These are phyloP conservation scores for Tragelaphus imberbis DNA, from an alignment of 2,113 vertebrate species.

Conservation along the genomic window DNA sequence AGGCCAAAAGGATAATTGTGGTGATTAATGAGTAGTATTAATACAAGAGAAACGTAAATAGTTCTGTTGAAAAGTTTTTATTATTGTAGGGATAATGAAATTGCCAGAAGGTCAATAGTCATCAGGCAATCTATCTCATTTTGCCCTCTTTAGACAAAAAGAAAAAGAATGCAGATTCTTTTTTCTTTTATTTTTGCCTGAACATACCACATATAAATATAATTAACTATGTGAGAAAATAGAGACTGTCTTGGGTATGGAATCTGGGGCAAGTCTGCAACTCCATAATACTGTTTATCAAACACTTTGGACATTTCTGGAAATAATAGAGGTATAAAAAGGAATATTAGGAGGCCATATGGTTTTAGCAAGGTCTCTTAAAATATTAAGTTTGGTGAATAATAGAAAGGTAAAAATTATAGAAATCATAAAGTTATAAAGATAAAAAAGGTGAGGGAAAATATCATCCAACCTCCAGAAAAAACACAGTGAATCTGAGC, in stretches of 20 bases:
- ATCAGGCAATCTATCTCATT: neutral
- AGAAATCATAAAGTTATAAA: neutral
- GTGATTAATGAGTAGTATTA: neutral
- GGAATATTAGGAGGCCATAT: neutral
- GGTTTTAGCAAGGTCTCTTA: neutral
- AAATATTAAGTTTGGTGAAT: neutral
- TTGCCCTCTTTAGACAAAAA: neutral
- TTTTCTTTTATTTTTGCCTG: neutral
- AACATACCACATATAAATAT: neutral
- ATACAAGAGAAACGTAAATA: neutral
- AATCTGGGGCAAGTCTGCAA: neutral
- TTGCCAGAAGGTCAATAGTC: neutral
- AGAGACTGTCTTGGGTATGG: neutral
- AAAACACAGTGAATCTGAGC: neutral
- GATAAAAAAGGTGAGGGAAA: neutral
- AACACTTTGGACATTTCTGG: neutral
- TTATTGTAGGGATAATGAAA: neutral
- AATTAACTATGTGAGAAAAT: neutral
- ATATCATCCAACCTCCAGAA: neutral
- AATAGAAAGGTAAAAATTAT: constrained; percentile 18
- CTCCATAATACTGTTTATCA: neutral
- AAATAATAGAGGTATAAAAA: neutral
- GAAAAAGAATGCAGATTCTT: neutral
- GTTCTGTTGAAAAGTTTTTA: neutral
- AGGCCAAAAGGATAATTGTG: neutral